phyloP scores from a whole-genome alignment of 2,113 vertebrate species.

The Cephalopholis sonnerati region DNA sequence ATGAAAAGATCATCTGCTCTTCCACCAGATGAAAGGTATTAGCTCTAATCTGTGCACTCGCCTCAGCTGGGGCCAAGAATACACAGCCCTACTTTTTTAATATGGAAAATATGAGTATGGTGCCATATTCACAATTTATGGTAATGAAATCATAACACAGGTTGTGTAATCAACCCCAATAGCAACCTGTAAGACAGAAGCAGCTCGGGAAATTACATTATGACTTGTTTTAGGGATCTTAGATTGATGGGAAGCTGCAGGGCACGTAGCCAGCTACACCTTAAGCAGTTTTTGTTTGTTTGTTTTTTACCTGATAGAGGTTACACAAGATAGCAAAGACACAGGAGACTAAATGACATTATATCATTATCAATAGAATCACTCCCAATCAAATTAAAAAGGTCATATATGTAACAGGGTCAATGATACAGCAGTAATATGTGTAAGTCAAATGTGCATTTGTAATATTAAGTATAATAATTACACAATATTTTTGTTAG shows the following conservation, averaged over 20 bases:
- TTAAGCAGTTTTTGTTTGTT: not conserved
- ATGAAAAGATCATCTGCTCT: slow-evolving; percentile 55
- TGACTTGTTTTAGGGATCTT: slow-evolving; percentile 27
- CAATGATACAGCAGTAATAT: no score
- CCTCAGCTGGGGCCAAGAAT: slow-evolving; percentile 50
- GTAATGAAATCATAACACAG: slow-evolving; percentile 71
- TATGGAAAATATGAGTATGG: slow-evolving; percentile 74
- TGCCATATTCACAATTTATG: slow-evolving; percentile 61
- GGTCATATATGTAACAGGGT: no score
- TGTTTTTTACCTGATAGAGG: not conserved
- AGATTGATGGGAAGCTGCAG: not conserved
- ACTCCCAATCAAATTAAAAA: not conserved
- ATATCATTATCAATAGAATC: not conserved
- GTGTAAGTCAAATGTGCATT: no score
- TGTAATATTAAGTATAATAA: no score
- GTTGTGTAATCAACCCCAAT: slow-evolving; percentile 41
- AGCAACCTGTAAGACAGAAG: slow-evolving; percentile 35
- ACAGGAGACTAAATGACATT: no score
- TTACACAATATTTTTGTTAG: no score
- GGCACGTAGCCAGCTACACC: not conserved
- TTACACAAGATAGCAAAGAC: not conserved
- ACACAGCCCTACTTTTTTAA: slow-evolving; percentile 56
- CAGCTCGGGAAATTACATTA: slow-evolving; percentile 32
- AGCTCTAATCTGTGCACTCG: slow-evolving; percentile 62
- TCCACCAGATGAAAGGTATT: slow-evolving; percentile 73